Base-by-base conservation (phyloP, 2,888 invertebrate species). In the Oeneis ivallda region DNA sequence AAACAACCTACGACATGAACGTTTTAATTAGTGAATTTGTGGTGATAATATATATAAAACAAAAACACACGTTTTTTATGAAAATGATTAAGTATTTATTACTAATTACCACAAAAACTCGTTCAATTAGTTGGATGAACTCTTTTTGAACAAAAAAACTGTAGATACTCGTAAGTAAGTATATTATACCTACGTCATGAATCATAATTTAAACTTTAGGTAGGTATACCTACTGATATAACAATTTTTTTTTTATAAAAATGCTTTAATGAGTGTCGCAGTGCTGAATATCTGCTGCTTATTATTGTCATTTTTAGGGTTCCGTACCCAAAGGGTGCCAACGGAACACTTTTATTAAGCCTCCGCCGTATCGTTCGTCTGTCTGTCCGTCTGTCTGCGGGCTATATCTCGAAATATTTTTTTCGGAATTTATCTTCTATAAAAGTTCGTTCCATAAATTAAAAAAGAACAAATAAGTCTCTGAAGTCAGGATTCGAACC, bases 91-190 rank as follows among this genome's bases (percentile, higher is more conserved):
- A 1, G 6, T 41, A 47, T 11, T 7, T 8, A 37, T 37, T 8
- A 56, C 56, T 68, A 68, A 68, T 68, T 62, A 64, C 34, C 19
- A 64, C 57, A 74, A 74, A 73, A 74, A 72, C 66, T 68, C 68
- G 67, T 71, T 69, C 64, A 68, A 70, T 72, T 71, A 67, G 52
- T 45, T 19, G 41, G 45, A 64, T 57, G 57, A 49, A 26, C 37
- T 15, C 45, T 53, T 58, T 37, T 52, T 43, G n/a, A 50, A 39
- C 52, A 50, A 37, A 34, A 58, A 37, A 39, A 58, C 37, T 47
- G 11, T 37, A 15, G 0, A 11, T 10, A 41, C 8, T n/a, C 5
- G 7, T n/a, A n/a, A n/a, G n/a, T 0, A n/a, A 7, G 43, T 45
- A n/a, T n/a, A n/a, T 37, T 43, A 19, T 43, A 17, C 54, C 39